These are phyloP conservation scores for Brachynemurus nebulosus DNA, from an alignment of 2,888 invertebrate species.

Conservation along the genomic window DNA sequence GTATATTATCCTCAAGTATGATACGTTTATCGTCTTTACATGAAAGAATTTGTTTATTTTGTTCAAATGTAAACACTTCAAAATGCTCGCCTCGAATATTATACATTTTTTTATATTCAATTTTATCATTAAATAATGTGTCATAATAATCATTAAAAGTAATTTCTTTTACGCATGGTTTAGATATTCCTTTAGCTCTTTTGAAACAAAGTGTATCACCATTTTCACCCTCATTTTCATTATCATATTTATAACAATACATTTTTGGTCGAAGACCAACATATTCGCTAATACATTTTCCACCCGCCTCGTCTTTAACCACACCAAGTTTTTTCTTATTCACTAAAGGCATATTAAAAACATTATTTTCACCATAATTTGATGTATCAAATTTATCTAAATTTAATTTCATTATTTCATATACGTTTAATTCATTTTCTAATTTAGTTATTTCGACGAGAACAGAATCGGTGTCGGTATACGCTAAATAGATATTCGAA, in stretches of 20 bases:
- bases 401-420: not conserved
- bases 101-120: slow-evolving; percentile 7
- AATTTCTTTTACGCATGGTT: slow-evolving; percentile 8
- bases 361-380: slow-evolving; percentile 21
- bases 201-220: no score
- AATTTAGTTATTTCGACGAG: not conserved
- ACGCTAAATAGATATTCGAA: not conserved
- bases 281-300: slow-evolving; percentile 19
- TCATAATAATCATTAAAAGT: slow-evolving; percentile 12
- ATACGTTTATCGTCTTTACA: slow-evolving; percentile 12
- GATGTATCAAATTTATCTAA: slow-evolving; percentile 14
- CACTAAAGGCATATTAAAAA: slow-evolving; percentile 19
- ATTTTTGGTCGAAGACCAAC: slow-evolving; percentile 22
- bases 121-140: slow-evolving; percentile 8
- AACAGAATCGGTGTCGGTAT: not conserved
- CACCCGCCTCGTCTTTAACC: slow-evolving; percentile 22
- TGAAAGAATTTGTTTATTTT: slow-evolving; percentile 11
- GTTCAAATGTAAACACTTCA: slow-evolving; percentile 12
- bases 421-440: not conserved
- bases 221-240: slow-evolving; percentile 3
- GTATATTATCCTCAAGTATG: slow-evolving; percentile 6
- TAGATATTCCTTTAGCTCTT: slow-evolving; percentile 11
- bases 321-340: slow-evolving; percentile 22
- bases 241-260: slow-evolving; percentile 18
- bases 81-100: slow-evolving; percentile 10